A percentile compares a stretch with the other conserved stretches of the same genome.
Evolutionary conservation across 2,888 invertebrate genomes (phyloP).

Genomic region (Conomelus anceps): DNA sequence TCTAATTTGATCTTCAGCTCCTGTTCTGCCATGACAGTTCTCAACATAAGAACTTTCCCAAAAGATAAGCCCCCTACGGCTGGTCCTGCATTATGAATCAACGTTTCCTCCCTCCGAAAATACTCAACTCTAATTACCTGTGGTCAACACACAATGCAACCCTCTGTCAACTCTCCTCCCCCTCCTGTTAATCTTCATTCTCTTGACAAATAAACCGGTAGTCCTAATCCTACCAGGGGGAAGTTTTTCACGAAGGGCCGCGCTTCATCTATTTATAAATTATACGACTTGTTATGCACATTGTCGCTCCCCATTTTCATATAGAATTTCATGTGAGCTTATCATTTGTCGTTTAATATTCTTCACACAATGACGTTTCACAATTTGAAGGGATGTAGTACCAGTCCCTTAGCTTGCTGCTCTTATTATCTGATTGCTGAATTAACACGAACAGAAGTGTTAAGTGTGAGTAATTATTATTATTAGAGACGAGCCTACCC

Average conservation of each 20-base stretch:
- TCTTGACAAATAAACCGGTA: neutral
- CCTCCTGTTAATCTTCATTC: neutral
- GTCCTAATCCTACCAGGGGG: neutral
- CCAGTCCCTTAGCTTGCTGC: neutral
- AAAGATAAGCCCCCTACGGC: neutral
- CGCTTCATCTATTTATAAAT: neutral
- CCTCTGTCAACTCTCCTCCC: neutral
- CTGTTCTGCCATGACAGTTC: neutral
- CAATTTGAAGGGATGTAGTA: neutral
- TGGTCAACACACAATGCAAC: neutral
- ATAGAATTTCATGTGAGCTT: neutral
- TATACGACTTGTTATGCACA: neutral
- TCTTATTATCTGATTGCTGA: neutral
- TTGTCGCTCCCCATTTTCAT: neutral
- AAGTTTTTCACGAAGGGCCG: neutral
- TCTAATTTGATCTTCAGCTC: neutral
- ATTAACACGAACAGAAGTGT: neutral
- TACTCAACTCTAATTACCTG: neutral
- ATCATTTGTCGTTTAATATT: neutral
- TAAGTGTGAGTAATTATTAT: neutral
- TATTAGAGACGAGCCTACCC: neutral
- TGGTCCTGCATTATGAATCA: neutral
- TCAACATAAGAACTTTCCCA: neutral
- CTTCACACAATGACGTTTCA: neutral
- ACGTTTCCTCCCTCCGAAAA: neutral